Evolutionary conservation across 92 coral and sea anemone genomes (phyloP), one percentile per base, ranked within the genome.

Genomic region (Umimayanthus chanpuru): DNA sequence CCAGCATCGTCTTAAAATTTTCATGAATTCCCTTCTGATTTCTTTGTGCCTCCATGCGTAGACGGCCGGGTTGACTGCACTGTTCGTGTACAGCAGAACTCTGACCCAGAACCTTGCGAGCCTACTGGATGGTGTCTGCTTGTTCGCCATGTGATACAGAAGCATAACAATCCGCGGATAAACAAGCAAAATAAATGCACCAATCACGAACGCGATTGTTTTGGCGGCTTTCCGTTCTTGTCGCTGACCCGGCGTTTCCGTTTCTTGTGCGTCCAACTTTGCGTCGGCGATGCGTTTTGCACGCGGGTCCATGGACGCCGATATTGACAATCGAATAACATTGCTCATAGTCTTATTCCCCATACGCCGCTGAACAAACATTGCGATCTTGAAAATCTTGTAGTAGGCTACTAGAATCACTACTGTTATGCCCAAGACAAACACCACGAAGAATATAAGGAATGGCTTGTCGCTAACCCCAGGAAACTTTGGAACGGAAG

Each of bases 201-300:
- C 93, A 32, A 96, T 94, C n/a, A 96, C 98, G 36, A 96, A n/a
- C 38, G 94, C 98, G n/a, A 96, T 94, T 39, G 96, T 96, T 29
- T 90, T 92, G 47, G 98, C 98, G 21, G 98, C 96, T 91, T 92
- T 94, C 70, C 93, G 96, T 40, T 96, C 98, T 85, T 90, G 88
- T 77, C 87, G 89, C 78, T 88, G 94, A 25, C 79, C 76, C 56
- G 80, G 49, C 64, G 47, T 76, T 30, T 91, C 88, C 82, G 68
- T 86, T 29, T 84, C 75, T 78, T 83, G 79, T 49, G 89, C 71
- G 23, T 71, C 32, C 26, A 68, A 41, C 6, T 68, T 85, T 7
- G 87, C 79, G 58, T 93, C 90, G 36, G 86, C 87, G 71, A 89
- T 49, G 83, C 88, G 88, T 82, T 82, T 76, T 20, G 64, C 71